Evolutionary conservation across 2,797 vertebrate genomes (phyloP), one percentile per base, ranked within the genome.

Genomic region (Diplodus sargus): DNA sequence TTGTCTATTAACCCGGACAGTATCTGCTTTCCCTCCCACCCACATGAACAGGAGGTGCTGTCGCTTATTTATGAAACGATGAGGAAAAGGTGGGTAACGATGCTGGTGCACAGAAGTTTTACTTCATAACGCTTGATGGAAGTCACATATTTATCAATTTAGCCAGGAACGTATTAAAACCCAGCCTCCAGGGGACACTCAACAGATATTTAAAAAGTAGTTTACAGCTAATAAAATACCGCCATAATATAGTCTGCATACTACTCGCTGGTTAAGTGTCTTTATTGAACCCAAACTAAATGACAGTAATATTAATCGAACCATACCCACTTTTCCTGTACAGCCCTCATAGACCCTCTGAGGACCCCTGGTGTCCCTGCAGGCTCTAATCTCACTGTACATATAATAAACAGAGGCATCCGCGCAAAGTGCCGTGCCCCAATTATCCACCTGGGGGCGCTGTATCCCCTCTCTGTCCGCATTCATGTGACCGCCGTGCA

Each of bases 401-500:
- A 13, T 42, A 20, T 10, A 22, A n/a, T 43, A 22, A 34, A 45
- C 18, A 70, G 0, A 20, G 34, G 30, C 74, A 4, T 16, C 59
- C 54, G 5, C 13, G 43, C 20, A 51, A 13, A 15, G 16, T 43
- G 48, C 23, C 9, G 8, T 82, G 39, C 17, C 42, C 7, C 28
- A 53, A 76, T 77, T 54, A n/a, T 81, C 89, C 93, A 79, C 78
- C 5, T 5, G 79, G 76, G 1, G 93, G 91, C 89, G 91, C 91
- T 88, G 71, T 67, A 16, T 79, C 81, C 59, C 70, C 30, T 72
- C 39, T 20, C 2, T 74, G 77, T 57, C 59, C 43, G 58, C 5
- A 48, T 89, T 72, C 92, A 94, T 93, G 92, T 94, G 93, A 94
- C 90, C 72, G 59, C 68, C 61, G 78, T 70, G 56, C 17, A 89